Base-by-base conservation (phyloP, 2,888 invertebrate genomes). In the Agriotes lineatus region DNA sequence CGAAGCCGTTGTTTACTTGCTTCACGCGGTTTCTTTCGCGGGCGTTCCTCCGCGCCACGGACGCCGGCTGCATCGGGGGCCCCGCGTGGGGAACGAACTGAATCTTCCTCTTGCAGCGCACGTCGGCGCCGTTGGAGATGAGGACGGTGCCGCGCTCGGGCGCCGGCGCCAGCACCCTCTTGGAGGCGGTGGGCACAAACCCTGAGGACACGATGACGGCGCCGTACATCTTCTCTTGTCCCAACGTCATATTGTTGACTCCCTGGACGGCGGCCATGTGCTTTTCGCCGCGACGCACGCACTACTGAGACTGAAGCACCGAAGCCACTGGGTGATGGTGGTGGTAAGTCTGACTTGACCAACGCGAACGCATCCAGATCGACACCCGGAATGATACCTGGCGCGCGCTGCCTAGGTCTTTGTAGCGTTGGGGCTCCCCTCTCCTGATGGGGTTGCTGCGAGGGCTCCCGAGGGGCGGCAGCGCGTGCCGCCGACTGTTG, bases 1-100 rank as follows among this genome's bases (percentile, higher is more conserved):
- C 93, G 82, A 96, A 96, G 75, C 96, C 96, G 83, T 95, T 95
- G 87, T 96, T 96, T 78, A 96, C 96, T 88, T 96, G 96, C 84
- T 96, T 96, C 76, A 97, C 97, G 76, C 97, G 90, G 82, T 97
- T 97, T 76, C 97, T 87, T 85, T 97, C 97, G 37, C 97, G 89
- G 20, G 97, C 97, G 85, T 97, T 97, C 78, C 97, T 88, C 60
- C 96, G 86, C 0, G 94, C 95, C 22, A 96, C 96, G 2, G 96
- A 94, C 39, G 95, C 93, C 70, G 93, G 91, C 78, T 93, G 95
- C 77, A 91, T 88, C 3, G 81, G 76, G 0, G 90, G 89, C 6
- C 86, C 88, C 18, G 87, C 87, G 78, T 91, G 93, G 20, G 90
- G 91, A 82, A 93, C 89, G 80, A 92, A 93, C 80, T 91, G 90